Evolutionary conservation across 2,113 vertebrate genomes (phyloP).

Genomic region (Zosterops lateralis): DNA sequence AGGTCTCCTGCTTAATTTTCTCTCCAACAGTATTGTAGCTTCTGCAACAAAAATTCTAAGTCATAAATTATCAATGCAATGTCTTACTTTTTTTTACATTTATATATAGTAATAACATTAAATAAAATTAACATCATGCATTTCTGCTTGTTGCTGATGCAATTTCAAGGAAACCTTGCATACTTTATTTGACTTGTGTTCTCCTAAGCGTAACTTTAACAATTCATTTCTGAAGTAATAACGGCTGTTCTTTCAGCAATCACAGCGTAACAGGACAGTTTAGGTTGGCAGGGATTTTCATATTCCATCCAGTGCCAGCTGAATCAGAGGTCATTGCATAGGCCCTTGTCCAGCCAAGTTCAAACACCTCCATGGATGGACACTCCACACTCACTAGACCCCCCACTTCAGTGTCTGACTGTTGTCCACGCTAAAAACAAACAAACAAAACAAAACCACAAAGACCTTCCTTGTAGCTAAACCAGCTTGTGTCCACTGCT

Average conservation of each 20-base stretch:
- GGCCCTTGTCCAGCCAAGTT: background rate
- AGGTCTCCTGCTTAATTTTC: background rate
- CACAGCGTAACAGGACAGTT: background rate
- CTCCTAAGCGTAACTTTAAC: background rate
- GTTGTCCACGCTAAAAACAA: background rate
- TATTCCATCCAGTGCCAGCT: background rate
- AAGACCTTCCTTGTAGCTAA: background rate
- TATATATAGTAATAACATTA: background rate
- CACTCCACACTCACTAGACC: background rate
- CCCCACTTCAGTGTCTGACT: background rate
- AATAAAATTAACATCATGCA: background rate
- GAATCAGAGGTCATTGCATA: background rate
- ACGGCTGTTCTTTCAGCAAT: background rate
- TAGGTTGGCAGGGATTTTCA: background rate
- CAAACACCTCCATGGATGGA: background rate
- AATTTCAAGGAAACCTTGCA: background rate
- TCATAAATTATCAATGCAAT: background rate
- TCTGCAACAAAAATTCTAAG: background rate
- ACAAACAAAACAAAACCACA: background rate
- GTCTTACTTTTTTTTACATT: background rate
- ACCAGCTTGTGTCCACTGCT: background rate
- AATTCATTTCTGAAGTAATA: background rate
- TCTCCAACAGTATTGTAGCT: background rate
- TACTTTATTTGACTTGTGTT: background rate
- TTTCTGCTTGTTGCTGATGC: background rate